Evolutionary conservation across 2,797 vertebrate species (phyloP).

Genomic region (Microctenopoma steveboyesi): DNA sequence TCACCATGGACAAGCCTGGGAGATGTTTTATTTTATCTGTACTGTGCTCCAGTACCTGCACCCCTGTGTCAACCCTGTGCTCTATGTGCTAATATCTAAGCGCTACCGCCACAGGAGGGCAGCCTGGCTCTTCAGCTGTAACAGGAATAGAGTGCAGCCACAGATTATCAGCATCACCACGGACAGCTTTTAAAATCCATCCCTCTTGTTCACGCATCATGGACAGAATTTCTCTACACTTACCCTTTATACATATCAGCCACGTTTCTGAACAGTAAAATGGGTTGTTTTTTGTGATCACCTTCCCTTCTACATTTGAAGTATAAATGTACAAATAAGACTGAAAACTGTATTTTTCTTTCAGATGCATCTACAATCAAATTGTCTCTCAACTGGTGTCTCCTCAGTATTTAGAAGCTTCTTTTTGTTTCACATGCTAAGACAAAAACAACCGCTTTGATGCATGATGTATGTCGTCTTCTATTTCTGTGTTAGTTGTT

Average conservation of each 20-base stretch:
- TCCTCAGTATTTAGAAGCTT: too few species aligned
- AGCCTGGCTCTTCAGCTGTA: slow-evolving; percentile 70
- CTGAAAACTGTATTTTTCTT: background rate
- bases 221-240: background rate
- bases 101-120: slow-evolving; percentile 73
- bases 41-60: slow-evolving; percentile 81
- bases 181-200: slow-evolving; percentile 66
- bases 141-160: slow-evolving; percentile 75
- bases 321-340: background rate
- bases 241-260: slow-evolving; percentile 11
- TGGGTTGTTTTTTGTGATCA: background rate
- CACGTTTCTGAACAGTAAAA: background rate
- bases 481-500: too few species aligned
- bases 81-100: slow-evolving; percentile 81
- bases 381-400: background rate
- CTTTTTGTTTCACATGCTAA: too few species aligned
- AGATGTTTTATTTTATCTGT: slow-evolving; percentile 82
- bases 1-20: slow-evolving; percentile 71
- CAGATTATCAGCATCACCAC: slow-evolving; percentile 72
- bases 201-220: background rate
- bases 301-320: background rate
- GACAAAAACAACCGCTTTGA: too few species aligned
- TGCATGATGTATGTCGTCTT: too few species aligned
- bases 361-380: background rate
- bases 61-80: slow-evolving; percentile 78